phyloP scores from a whole-genome alignment of 2,888 invertebrate species.

The Graphium colonna region DNA sequence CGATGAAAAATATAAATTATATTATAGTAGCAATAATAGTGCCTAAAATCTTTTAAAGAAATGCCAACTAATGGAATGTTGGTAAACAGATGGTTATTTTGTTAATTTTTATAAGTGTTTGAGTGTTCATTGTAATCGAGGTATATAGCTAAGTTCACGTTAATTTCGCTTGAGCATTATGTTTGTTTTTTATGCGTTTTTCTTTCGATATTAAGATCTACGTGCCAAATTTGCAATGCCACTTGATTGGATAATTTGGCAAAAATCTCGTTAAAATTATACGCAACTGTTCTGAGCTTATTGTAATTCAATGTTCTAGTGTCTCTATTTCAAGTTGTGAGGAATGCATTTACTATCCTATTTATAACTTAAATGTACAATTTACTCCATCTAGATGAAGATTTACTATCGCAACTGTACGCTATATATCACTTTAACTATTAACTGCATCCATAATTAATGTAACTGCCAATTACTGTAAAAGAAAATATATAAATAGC shows the following conservation, averaged over 20 bases:
- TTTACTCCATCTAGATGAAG: conserved; percentile 9
- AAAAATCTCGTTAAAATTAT: conserved; percentile 38
- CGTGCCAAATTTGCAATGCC: conserved; percentile 67
- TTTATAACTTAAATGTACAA: conserved; percentile 21
- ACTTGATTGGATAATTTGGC: conserved; percentile 46
- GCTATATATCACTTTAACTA: neutral
- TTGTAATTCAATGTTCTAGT: conserved; percentile 35
- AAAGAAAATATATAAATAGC: conserved; percentile 14
- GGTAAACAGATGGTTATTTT: conserved; percentile 59
- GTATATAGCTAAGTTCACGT: conserved; percentile 39
- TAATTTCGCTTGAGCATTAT: conserved; percentile 39
- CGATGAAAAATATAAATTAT: conserved; percentile 62
- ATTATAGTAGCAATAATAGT: conserved; percentile 79
- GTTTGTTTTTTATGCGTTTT: conserved; percentile 39
- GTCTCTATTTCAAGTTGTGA: conserved; percentile 32
- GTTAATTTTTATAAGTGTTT: conserved; percentile 69
- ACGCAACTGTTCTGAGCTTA: conserved; percentile 52
- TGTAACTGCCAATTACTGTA: conserved; percentile 12
- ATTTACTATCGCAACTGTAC: conserved; percentile 2
- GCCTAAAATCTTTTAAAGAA: conserved; percentile 76
- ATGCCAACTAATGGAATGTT: conserved; percentile 49
- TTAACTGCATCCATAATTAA: conserved; percentile 25
- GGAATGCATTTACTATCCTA: conserved; percentile 41
- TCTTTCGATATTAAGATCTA: conserved; percentile 34
- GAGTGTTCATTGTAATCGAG: conserved; percentile 56